A percentile compares a stretch with the other conserved stretches of the same genome.
Evolutionary conservation across 2,888 invertebrate species (phyloP).

Genomic region (Muschampia plurimacula): DNA sequence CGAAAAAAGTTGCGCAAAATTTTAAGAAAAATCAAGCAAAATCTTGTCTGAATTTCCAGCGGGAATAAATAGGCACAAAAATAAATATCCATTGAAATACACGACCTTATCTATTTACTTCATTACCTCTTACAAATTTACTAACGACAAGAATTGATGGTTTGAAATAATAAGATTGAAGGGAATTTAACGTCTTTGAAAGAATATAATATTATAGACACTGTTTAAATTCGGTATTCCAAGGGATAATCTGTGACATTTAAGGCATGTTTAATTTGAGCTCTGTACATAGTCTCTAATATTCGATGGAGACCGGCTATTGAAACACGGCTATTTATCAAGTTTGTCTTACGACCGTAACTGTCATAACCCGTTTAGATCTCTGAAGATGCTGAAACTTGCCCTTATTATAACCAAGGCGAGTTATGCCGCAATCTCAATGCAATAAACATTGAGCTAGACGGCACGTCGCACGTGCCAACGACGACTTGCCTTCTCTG

Average conservation of each 20-base stretch:
- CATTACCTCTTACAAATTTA: slow-evolving; percentile 4
- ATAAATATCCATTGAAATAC: slow-evolving; percentile 31
- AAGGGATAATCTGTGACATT: slow-evolving; percentile 11
- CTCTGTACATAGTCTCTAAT: slow-evolving; percentile 15
- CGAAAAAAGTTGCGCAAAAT: slow-evolving; percentile 56
- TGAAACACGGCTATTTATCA: slow-evolving; percentile 19
- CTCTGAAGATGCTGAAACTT: slow-evolving; percentile 55
- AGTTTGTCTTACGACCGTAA: slow-evolving; percentile 20
- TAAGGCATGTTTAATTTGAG: slow-evolving; percentile 24
- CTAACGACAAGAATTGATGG: slow-evolving; percentile 28
- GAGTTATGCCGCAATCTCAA: slow-evolving; percentile 75
- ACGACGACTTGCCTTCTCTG: slow-evolving; percentile 57
- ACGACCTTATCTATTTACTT: slow-evolving; percentile 11
- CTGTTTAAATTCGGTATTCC: not conserved
- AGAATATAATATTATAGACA: slow-evolving; percentile 21
- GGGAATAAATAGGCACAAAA: slow-evolving; percentile 53
- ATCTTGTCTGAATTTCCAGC: slow-evolving; percentile 55
- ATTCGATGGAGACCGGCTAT: slow-evolving; percentile 12
- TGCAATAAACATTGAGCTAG: slow-evolving; percentile 73
- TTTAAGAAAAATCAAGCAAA: slow-evolving; percentile 62
- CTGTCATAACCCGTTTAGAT: slow-evolving; percentile 46
- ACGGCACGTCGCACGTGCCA: slow-evolving; percentile 62
- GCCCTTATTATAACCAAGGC: slow-evolving; percentile 64
- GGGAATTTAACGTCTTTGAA: slow-evolving; percentile 11
- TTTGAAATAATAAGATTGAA: slow-evolving; percentile 24